Evolutionary conservation across 2,113 vertebrate genomes (phyloP).

Genomic region (Myotis davidii): DNA sequence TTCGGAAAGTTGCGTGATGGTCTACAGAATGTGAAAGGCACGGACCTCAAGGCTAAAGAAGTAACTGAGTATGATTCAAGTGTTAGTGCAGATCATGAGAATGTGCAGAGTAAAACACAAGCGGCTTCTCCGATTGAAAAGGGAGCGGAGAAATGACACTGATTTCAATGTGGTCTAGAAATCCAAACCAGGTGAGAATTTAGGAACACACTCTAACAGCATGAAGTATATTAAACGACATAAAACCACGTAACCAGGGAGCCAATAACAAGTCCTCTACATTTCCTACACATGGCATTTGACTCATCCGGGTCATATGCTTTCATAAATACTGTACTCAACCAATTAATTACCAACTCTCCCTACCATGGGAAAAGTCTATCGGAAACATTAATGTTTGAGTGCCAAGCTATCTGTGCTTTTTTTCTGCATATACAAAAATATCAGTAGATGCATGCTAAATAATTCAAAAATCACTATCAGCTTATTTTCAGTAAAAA

Average conservation of each 20-base stretch:
- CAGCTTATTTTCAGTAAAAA: slow-evolving; percentile 31
- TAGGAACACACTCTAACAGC: not conserved
- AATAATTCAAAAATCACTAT: not conserved
- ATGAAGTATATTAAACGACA: not conserved
- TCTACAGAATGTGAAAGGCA: slow-evolving; percentile 45
- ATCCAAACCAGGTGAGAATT: not conserved
- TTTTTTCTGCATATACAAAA: not conserved
- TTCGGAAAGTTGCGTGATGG: slow-evolving; percentile 8
- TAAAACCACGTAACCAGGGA: not conserved
- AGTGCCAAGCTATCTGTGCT: not conserved
- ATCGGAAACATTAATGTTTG: not conserved
- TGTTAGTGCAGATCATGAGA: not conserved
- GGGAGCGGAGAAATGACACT: not conserved
- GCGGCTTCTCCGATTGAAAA: not conserved
- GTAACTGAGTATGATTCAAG: not conserved
- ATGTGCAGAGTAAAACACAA: slow-evolving; percentile 1
- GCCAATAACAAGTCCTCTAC: not conserved
- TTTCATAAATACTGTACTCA: not conserved
- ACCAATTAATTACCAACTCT: not conserved
- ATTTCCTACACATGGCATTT: not conserved
- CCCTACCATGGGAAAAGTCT: not conserved
- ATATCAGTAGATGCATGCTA: not conserved
- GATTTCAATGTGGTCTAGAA: not conserved
- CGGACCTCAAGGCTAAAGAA: slow-evolving; percentile 1
- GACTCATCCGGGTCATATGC: not conserved